Base-by-base conservation (phyloP, 2,888 invertebrate species). In the Blastobasis lacticolella region DNA sequence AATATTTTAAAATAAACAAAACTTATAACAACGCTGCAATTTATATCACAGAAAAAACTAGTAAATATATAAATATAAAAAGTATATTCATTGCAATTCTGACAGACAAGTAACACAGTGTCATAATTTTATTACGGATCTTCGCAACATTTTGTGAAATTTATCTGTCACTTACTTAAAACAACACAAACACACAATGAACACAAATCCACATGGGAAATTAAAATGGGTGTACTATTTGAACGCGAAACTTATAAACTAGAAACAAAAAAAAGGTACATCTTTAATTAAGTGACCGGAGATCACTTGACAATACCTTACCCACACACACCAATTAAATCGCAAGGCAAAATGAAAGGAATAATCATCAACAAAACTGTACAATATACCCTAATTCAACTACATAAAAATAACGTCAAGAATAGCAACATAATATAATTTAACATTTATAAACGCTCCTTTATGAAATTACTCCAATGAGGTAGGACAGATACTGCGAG, bases 261-360 rank as follows among this genome's bases (percentile, higher is more conserved):
- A 23, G 23, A 23, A 23, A 75, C 80, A 75, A 72, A 67, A 79
- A 82, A 85, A 84, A 83, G 84, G 84, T 82, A 79, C 69, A 69
- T 46, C 47, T 66, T 64, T 61, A 67, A 67, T 64, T 70, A 56
- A 62, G 63, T 48, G 50, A 51, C 49, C 37, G 46, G 48, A 46
- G 43, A 41, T 48, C 49, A 38, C 53, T 53, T 60, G 63, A 64
- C 56, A 23, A 23, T 23, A 23, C 23, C 23, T 23, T 23, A 23
- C 23, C 23, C 23, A 23, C 23, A 2, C 23, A 3, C 23, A 23
- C 23, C 23, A 23, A 23, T 23, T 23, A 23, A 23, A 23, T 23
- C 23, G 23, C 23, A 23, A 23, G 23, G 23, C 23, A 23, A 23
- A 23, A 23, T 23, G 23, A 23, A 23, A 23, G 23, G 23, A 23